These are phyloP conservation scores for Fundulus diaphanus DNA, from an alignment of 2,797 vertebrate genomes.

Conservation along the genomic window DNA sequence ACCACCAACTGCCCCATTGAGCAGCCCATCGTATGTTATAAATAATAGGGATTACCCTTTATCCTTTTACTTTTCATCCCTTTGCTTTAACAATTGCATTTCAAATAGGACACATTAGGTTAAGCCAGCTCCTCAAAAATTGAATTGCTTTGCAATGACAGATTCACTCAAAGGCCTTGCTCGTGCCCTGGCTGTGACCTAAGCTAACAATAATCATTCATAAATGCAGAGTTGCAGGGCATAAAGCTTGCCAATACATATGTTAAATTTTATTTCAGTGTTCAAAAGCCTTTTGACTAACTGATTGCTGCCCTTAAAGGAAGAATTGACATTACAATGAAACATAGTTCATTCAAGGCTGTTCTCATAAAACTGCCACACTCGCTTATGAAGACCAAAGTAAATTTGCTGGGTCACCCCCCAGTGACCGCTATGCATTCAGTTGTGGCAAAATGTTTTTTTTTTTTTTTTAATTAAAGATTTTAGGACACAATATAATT, in stretches of 20 bases:
- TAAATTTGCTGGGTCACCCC: constrained; percentile 6
- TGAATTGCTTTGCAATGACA: background rate
- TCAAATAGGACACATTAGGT: background rate
- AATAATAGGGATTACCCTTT: background rate
- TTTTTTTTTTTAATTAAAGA: too few relatives aligned
- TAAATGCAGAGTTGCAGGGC: constrained; percentile 35
- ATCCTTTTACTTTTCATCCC: background rate
- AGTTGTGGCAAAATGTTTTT: background rate
- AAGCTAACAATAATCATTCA: constrained; percentile 32
- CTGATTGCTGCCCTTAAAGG: constrained; percentile 40
- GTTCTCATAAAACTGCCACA: constrained; percentile 38
- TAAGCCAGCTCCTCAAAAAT: background rate
- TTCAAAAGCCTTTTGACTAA: constrained; percentile 38
- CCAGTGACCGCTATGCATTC: background rate
- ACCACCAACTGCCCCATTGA: too few relatives aligned
- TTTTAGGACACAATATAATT: background rate
- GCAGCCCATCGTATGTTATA: background rate
- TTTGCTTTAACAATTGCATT: background rate
- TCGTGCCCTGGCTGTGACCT: constrained; percentile 26
- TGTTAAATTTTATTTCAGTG: constrained; percentile 40
- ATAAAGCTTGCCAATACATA: constrained; percentile 44
- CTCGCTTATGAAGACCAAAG: constrained; percentile 1
- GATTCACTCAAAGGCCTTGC: background rate
- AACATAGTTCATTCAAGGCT: constrained; percentile 25
- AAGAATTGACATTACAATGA: constrained; percentile 41